Evolutionary conservation across 1,140 invertebrate genomes (phyloP).

Genomic region (Yoshiicerus persimilis): DNA sequence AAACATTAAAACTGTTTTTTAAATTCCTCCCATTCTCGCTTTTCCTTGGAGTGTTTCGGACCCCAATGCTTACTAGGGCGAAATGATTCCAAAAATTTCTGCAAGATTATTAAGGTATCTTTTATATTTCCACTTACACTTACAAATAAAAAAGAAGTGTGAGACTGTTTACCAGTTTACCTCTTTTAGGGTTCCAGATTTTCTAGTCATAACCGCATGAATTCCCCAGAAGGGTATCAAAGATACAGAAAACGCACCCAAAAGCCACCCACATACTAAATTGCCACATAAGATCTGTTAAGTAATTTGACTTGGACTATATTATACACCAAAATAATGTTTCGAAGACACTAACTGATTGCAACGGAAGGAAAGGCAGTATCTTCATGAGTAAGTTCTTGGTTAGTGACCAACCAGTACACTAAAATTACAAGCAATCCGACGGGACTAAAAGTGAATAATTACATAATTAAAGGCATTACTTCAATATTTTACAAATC

Average conservation of each 20-base stretch:
- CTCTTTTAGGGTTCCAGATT: slow-evolving; percentile 30
- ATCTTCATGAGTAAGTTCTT: slow-evolving; percentile 58
- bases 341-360: background rate
- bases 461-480: too few species aligned
- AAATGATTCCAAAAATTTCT: slow-evolving; percentile 57
- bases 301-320: background rate
- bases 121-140: too few species aligned
- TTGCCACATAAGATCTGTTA: background rate
- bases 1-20: too few species aligned
- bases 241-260: slow-evolving; percentile 59
- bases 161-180: background rate
- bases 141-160: too few species aligned
- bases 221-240: slow-evolving; percentile 62
- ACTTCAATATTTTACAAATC: too few species aligned
- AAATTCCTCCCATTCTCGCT: slow-evolving; percentile 61
- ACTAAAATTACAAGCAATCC: slow-evolving; percentile 69
- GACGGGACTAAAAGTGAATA: slow-evolving; percentile 48
- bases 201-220: slow-evolving; percentile 36
- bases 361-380: slow-evolving; percentile 36
- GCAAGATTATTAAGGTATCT: background rate
- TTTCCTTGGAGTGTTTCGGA: slow-evolving; percentile 57
- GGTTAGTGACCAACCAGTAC: slow-evolving; percentile 61
- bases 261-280: slow-evolving; percentile 56
- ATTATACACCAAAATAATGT: background rate
- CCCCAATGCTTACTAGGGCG: slow-evolving; percentile 62